Evolutionary conservation across 2,888 invertebrate species (phyloP), one percentile per base, ranked within the genome.

Genomic region (Hoplodrina blanda): DNA sequence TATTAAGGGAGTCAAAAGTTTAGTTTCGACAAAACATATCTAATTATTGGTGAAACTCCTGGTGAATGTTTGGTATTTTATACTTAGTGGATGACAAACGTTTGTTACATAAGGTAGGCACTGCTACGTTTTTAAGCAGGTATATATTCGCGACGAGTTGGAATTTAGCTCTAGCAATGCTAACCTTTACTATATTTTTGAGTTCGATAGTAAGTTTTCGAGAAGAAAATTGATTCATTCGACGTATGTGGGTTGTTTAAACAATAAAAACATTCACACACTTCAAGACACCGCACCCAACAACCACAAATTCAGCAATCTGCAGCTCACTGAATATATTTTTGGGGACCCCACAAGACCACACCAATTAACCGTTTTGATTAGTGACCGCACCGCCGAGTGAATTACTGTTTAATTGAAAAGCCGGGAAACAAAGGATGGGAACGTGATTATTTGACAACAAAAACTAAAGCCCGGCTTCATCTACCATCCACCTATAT

Each of bases 331-430:
- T 25, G 37, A 46, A 20, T 56, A 62, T 56, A 61, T 75, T 76
- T 72, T 73, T 55, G 55, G 60, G 13, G 8, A 41, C 41, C 41
- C 11, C 41, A 41, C 13, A 41, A 19, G 13, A 25, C 56, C 62
- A 60, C 46, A 33, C 55, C 62, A 77, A 72, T 72, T 56, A 66
- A 13, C 52, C 60, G 62, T 66, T 63, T 61, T 76, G 63, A 77
- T 62, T 68, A 73, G 46, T 53, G 41, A 68, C 53, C 20, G 10
- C 57, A 55, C 56, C 13, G 59, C 66, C 54, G 62, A 72, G 46
- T 69, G 63, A 73, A 78, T 64, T 78, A 73, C 56, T 56, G 53
- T 64, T 78, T 78, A 76, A 76, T 76, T 76, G 76, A 78, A 76
- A 78, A 73, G 55, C 61, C 46, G 57, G 53, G 57, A 64, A 63